Conservation (phyloP, 2,888 invertebrate species). For the Amblyjoppa fuscipennis region DNA sequence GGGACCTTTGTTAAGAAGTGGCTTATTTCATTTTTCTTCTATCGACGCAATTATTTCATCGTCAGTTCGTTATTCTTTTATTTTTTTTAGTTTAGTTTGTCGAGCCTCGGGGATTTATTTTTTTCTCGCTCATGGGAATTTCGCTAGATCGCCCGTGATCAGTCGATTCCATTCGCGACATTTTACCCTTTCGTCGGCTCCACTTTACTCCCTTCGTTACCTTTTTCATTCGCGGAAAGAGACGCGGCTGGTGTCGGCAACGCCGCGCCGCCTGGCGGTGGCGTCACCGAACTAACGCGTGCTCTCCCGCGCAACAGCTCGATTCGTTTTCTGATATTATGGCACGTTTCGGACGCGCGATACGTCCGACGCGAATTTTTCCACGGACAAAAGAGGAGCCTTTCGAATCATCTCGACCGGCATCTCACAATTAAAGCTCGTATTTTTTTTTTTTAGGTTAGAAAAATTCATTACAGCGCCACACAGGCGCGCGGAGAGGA, state of each 20-base stretch:
- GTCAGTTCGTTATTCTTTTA: slow-evolving; percentile 57
- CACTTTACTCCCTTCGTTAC: slow-evolving; percentile 76
- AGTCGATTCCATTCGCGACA: slow-evolving; percentile 44
- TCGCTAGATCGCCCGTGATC: slow-evolving; percentile 66
- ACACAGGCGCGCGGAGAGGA: slow-evolving; percentile 23
- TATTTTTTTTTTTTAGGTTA: slow-evolving; percentile 42
- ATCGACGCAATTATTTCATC: slow-evolving; percentile 36
- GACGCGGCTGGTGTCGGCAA: slow-evolving; percentile 1
- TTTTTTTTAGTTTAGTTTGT: slow-evolving; percentile 72
- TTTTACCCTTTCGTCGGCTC: slow-evolving; percentile 73
- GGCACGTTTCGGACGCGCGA: slow-evolving; percentile 81
- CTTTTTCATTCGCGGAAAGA: slow-evolving; percentile 69
- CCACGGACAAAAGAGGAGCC: slow-evolving; percentile 58
- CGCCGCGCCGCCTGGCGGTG: slow-evolving; percentile 35
- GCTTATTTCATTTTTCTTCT: slow-evolving; percentile 63
- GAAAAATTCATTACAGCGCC: slow-evolving; percentile 53
- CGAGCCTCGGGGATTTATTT: slow-evolving; percentile 74
- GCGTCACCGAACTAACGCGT: slow-evolving; percentile 46
- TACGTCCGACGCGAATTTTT: slow-evolving; percentile 69
- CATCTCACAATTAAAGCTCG: slow-evolving; percentile 20
- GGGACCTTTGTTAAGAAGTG: slow-evolving; percentile 78
- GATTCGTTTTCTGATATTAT: slow-evolving; percentile 75
- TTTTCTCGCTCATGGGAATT: slow-evolving; percentile 12
- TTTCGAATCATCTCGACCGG: slow-evolving; percentile 25
- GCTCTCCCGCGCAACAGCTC: slow-evolving; percentile 51